Base-by-base conservation (phyloP, 1,140 invertebrate species). In the Drosophila ananassae region DNA sequence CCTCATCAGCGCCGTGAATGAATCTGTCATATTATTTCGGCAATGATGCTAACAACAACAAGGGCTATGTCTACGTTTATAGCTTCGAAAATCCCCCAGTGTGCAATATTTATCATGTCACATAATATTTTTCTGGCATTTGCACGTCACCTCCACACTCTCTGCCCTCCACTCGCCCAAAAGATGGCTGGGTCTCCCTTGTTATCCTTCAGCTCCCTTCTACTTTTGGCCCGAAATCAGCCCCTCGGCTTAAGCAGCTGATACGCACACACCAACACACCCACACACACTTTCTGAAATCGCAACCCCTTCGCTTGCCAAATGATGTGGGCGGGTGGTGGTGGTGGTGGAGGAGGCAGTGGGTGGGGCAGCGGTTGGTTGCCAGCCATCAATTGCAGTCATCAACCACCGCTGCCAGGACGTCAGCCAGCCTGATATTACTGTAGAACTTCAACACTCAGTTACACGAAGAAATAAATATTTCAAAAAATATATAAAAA, bases 41-140 rank as follows among this genome's bases (percentile, higher is more conserved):
- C 83, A 83, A 83, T 77, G 79, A 87, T 89, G 78, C 73, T 79
- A 64, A 79, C 72, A 77, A 89, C 76, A 66, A 24, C 60, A 64
- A 53, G 69, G 64, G 17, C 51, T 56, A 39, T 50, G 47, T 39
- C 48, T 48, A n/a, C 51, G 60, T 66, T 72, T 78, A 58, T 55
- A 55, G 44, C 61, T 17, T 67, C 30, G 34, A 68, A 77, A 69
- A 73, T 69, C 71, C 83, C 83, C 83, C 76, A 73, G 72, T 59
- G 79, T 68, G 76, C 79, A 89, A 89, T 89, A 89, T 89, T 89
- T 89, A 89, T 89, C 83, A 89, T 89, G 83, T 89, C 83, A 89
- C 83, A 89, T 89, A 83, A 89, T 89, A 89, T 89, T 89, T 89
- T 89, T 89, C 83, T 89, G 83, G 83, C 83, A 89, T 89, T 89